Conservation (phyloP, 53 echinoderm and acorn worm species). For the Stichopus horrens region DNA sequence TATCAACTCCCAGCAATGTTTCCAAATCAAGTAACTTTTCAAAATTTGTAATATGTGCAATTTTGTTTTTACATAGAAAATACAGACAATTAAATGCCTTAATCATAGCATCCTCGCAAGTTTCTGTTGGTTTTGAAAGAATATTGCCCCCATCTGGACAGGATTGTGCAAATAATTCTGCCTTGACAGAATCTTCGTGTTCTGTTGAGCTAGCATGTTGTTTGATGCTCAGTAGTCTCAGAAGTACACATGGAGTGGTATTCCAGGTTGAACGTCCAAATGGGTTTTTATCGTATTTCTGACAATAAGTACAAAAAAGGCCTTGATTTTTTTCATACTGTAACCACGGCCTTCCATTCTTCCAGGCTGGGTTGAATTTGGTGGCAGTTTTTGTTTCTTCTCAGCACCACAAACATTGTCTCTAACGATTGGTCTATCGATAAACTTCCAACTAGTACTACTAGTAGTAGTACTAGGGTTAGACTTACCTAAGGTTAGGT, state of each 20-base stretch:
- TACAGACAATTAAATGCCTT: slow-evolving; percentile 54
- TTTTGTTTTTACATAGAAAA: slow-evolving; percentile 48
- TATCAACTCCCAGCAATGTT: slow-evolving; percentile 23
- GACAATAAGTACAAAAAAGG: slow-evolving; percentile 43
- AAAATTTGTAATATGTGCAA: slow-evolving; percentile 56
- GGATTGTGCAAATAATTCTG: neutral
- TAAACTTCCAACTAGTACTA: too few species aligned
- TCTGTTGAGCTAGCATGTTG: slow-evolving; percentile 35
- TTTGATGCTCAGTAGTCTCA: slow-evolving; percentile 13
- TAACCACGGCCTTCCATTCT: slow-evolving; percentile 30
- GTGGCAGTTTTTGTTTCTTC: slow-evolving; percentile 31
- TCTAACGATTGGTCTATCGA: neutral
- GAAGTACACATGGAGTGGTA: slow-evolving; percentile 1
- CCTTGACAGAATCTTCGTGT: slow-evolving; percentile 37
- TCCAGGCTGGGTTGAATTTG: slow-evolving; percentile 15
- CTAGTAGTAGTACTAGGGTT: neutral
- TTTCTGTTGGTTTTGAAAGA: neutral
- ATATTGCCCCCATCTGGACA: slow-evolving; percentile 35
- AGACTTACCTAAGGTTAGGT: too few species aligned
- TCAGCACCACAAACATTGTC: neutral
- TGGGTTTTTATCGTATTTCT: slow-evolving; percentile 24
- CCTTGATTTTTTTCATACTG: slow-evolving; percentile 30
- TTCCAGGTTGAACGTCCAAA: slow-evolving; percentile 45
- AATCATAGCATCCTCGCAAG: slow-evolving; percentile 47
- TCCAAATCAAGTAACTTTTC: slow-evolving; percentile 48